Percentiles rank a stretch among this genome's conserved stretches.
Conservation (phyloP, 1,140 invertebrate species). For the Oppia nitens region DNA sequence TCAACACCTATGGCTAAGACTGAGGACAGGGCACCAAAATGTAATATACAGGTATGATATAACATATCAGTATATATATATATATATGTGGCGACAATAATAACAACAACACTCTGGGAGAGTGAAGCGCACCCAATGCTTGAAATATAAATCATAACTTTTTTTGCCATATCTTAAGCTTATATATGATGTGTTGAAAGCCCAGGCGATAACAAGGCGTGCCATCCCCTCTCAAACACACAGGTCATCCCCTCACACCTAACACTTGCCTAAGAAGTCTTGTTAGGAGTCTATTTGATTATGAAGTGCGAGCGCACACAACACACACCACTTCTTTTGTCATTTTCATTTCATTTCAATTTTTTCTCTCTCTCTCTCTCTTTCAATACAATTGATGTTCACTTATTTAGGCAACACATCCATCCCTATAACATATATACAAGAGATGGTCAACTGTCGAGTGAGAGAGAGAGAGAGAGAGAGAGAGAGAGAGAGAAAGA, state of each 20-base stretch:
- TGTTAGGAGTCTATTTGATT: background rate
- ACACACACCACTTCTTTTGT: background rate
- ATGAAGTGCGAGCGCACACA: background rate
- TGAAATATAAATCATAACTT: background rate
- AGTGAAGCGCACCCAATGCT: background rate
- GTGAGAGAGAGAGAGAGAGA: no score
- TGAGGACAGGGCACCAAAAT: no score
- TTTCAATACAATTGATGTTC: background rate
- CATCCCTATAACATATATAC: no score
- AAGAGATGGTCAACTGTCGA: background rate
- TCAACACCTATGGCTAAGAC: no score
- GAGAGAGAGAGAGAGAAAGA: no score
- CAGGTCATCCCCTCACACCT: no score
- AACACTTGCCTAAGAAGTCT: background rate
- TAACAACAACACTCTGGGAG: no score
- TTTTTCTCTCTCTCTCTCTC: no score
- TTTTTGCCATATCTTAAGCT: background rate
- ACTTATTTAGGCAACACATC: background rate
- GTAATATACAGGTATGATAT: no score
- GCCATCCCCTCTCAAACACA: background rate
- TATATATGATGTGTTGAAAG: background rate
- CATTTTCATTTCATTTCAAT: no score
- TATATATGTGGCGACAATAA: background rate
- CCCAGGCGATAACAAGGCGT: background rate
- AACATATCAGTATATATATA: no score